A percentile compares a stretch with the other conserved stretches of the same genome.
Evolutionary conservation across 2,888 invertebrate species (phyloP).

Genomic region (Acleris laterana): DNA sequence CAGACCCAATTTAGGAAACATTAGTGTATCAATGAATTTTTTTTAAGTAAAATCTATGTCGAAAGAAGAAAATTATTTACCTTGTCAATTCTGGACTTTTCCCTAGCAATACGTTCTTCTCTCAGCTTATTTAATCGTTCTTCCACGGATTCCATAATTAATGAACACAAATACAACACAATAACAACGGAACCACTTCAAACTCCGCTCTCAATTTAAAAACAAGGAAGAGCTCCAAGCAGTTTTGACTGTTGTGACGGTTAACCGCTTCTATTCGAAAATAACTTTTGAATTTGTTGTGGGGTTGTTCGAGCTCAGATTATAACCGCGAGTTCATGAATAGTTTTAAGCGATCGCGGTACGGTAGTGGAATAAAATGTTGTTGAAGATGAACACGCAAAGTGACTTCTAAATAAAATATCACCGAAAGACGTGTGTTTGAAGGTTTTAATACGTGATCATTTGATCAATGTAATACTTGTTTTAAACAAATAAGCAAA

Average conservation of each 20-base stretch:
- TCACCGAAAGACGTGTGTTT: not conserved
- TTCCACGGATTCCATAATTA: constrained; percentile 51
- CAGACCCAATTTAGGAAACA: not conserved
- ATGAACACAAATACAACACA: constrained; percentile 17
- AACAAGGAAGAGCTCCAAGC: constrained; percentile 17
- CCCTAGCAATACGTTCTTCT: constrained; percentile 68
- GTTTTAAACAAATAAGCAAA: not conserved
- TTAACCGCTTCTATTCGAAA: constrained; percentile 34
- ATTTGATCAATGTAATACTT: not conserved
- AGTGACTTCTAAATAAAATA: not conserved
- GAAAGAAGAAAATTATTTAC: constrained; percentile 46
- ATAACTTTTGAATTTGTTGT: constrained; percentile 29
- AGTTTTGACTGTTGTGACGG: constrained; percentile 25
- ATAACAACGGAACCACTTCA: not conserved
- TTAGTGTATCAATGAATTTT: not conserved
- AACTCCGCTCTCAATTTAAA: constrained; percentile 6
- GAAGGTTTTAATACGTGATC: not conserved
- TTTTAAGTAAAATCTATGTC: not conserved
- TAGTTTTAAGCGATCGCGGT: too few species aligned
- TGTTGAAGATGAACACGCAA: not conserved
- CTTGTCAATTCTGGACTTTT: constrained; percentile 73
- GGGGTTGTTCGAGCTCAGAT: constrained; percentile 11
- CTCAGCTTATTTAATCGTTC: constrained; percentile 61
- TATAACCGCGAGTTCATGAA: constrained; percentile 1
- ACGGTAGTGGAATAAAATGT: too few species aligned